Base-by-base conservation (phyloP, 2,888 invertebrate genomes). In the Graphium colonna region DNA sequence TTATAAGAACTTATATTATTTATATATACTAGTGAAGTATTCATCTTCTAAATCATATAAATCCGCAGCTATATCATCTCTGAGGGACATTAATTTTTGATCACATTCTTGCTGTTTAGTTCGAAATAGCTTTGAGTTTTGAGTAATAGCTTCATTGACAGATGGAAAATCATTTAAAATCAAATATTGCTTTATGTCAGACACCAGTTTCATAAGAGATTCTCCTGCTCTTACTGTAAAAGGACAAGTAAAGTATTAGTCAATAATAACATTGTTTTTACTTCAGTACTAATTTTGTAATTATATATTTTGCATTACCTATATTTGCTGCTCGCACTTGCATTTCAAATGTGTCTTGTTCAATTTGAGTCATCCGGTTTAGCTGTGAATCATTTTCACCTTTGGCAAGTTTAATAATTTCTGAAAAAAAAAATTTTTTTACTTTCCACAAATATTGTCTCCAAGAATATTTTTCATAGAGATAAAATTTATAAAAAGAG, bases 121-220 rank as follows among this genome's bases (percentile, higher is more conserved):
- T 52, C 97, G 93, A 73, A 96, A 97, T 9, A 97, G 81, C 75
- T 96, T 95, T 0, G 96, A 96, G 75, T 97, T 98, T 64, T 96
- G 95, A n/a, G 96, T 94, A 60, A 99, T 98, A 0, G 98, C 97
- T 73, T 98, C 98, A 79, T 99, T 99, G 0, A 99, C 97, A 1
- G 98, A 98, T 41, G 98, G 98, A 76, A 99, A 99, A 83, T 99
- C 99, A 79, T 99, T 99, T 15, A 99, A 91, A 68, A 99, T 98
- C 41, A 99, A 90, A 80, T 98, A 99, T 75, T 99, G 98, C 73
- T 99, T 99, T 59, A 99, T 96, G 77, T 99, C 98, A 0, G 98
- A 97, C 0, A 98, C 98, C 21, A 99, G 90, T 80, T 98, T 98
- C 95, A 98, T 97, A 17, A 99, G 82, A 0, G 98, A 98, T 88